Conservation (phyloP, 37 sponge, comb jelly and placozoan species). For the Chondrosia reniformis region DNA sequence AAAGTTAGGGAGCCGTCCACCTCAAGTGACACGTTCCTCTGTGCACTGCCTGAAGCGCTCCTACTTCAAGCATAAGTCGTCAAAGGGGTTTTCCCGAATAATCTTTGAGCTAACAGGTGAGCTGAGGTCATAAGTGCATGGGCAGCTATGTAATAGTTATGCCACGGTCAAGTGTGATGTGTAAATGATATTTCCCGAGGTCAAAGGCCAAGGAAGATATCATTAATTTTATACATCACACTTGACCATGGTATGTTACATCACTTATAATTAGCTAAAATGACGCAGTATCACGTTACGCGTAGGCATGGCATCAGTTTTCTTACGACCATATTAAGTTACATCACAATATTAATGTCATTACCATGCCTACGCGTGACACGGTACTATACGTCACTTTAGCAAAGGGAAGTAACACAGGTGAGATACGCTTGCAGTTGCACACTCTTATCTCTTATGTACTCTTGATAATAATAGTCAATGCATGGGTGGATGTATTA, state of each 20-base stretch:
- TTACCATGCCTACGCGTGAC: conserved; percentile 1
- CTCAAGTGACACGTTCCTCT: not conserved
- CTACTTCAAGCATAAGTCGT: conserved; percentile 2
- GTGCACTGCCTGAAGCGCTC: conserved; percentile 4
- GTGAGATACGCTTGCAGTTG: conserved; percentile 1
- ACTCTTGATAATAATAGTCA: conserved; percentile 2
- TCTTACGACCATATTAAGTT: not conserved
- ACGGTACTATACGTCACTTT: not conserved
- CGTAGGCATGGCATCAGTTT: not conserved
- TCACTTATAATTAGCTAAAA: conserved; percentile 1
- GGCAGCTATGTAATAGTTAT: not conserved
- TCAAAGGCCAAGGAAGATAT: not conserved
- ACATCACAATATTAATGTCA: not conserved
- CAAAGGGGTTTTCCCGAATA: not conserved
- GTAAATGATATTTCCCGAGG: conserved; percentile 2
- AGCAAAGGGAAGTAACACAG: conserved; percentile 3
- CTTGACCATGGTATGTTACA: not conserved
- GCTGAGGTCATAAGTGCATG: conserved; percentile 3
- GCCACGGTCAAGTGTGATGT: no score
- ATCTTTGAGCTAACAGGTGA: conserved; percentile 2
- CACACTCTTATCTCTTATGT: not conserved
- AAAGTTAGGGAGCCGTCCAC: conserved; percentile 3
- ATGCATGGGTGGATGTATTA: not conserved
- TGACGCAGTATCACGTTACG: not conserved
- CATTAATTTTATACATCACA: conserved; percentile 1